phyloP scores from a whole-genome alignment of 2,888 invertebrate species.

The Steinernema hermaphroditum region DNA sequence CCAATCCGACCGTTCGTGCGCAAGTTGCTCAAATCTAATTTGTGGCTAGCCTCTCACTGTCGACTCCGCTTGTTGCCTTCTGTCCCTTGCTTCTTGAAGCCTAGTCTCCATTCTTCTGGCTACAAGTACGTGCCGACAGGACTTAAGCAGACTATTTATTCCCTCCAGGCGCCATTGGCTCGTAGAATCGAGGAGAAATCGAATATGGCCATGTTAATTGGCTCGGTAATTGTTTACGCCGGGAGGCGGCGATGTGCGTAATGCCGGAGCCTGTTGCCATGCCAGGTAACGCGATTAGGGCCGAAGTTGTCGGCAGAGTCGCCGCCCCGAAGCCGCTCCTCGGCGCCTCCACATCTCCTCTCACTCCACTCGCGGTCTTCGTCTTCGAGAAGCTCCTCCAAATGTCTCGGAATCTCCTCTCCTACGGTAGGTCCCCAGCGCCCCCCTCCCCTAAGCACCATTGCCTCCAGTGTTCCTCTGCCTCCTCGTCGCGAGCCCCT shows the following conservation, averaged over 20 bases:
- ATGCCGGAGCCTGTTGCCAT: slow-evolving; percentile 12
- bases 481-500: not conserved
- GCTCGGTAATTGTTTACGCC: slow-evolving; percentile 26
- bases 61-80: too few species aligned
- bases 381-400: not conserved
- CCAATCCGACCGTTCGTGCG: too few species aligned
- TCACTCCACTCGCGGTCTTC: slow-evolving; percentile 28
- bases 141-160: too few species aligned
- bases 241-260: not conserved
- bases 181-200: not conserved
- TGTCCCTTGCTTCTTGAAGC: too few species aligned
- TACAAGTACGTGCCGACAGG: too few species aligned
- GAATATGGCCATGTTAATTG: slow-evolving; percentile 16
- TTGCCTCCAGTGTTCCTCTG: not conserved
- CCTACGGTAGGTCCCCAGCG: not conserved
- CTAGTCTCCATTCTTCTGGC: too few species aligned
- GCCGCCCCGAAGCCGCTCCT: slow-evolving; percentile 2
- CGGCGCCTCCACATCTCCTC: not conserved
- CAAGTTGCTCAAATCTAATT: too few species aligned
- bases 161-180: not conserved
- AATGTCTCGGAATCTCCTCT: slow-evolving; percentile 1
- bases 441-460: not conserved
- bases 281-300: slow-evolving; percentile 19
- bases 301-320: not conserved
- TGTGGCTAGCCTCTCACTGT: too few species aligned